Base-by-base conservation (phyloP, 2,113 vertebrate species). In the Sarotherodon lohbergeri region DNA sequence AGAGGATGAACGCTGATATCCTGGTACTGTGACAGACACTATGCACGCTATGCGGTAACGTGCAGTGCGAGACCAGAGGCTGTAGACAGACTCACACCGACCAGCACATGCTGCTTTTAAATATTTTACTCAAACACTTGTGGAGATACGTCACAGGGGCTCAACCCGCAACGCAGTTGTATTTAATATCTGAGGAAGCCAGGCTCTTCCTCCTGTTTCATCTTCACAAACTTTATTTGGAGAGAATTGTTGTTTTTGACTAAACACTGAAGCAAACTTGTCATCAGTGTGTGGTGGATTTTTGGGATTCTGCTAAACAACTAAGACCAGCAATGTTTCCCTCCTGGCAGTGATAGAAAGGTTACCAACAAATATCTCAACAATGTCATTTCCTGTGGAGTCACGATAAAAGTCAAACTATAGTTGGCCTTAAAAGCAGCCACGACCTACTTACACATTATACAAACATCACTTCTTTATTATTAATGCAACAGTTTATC, bases 31-130 rank as follows among this genome's bases (percentile, higher is more conserved):
- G 39, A 71, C 39, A 16, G 12, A 71, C 36, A 24, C 66, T 52
- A 4, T 9, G 48, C 48, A 19, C 3, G 12, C 5, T 17, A 17
- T 9, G 48, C 4, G 3, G 7, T 50, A 24, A 0, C 0, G 4
- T 71, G 66, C 12, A 9, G 36, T 43, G n/a, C 0, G 1, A 73
- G 39, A 71, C 39, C 12, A 73, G 39, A 71, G 66, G 66, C 68
- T 71, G n/a, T 24, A 43, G 66, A 41, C 24, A 29, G 24, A 48
- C 41, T 27, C 41, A 7, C 24, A 27, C 68, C 9, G 0, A 46
- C 71, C 22, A 48, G 8, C 14, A 29, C 71, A 29, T 11, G 71
- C 14, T 48, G 24, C 2, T 48, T 43, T 48, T 46, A 27, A 6
- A 27, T 73, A 27, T 46, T 73, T 46, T 27, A 73, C 36, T 3